Evolutionary conservation across 2,888 invertebrate species (phyloP).

Genomic region (Uloborus plumipes): DNA sequence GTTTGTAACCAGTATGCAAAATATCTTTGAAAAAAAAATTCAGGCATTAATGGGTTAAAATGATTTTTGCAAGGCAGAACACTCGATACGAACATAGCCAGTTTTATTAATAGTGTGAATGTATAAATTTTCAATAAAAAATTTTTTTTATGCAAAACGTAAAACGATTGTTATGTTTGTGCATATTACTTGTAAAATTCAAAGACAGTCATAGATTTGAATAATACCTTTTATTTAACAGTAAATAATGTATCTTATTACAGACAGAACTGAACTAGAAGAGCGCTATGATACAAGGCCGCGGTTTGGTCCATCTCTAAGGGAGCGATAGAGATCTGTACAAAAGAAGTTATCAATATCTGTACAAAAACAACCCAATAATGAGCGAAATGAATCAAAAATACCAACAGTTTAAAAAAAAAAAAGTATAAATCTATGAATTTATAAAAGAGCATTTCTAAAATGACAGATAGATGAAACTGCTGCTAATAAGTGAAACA

Average conservation of each 20-base stretch:
- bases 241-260: constrained; percentile 57
- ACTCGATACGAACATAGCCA: neutral
- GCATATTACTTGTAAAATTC: neutral
- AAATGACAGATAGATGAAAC: too few species aligned
- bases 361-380: constrained; percentile 54
- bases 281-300: constrained; percentile 48
- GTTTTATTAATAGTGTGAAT: too few species aligned
- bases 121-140: too few species aligned
- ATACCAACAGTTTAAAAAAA: constrained; percentile 1
- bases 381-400: constrained; percentile 19
- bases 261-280: constrained; percentile 45
- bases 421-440: too few species aligned
- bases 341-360: constrained; percentile 10
- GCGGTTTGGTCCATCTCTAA: constrained; percentile 27
- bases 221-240: constrained; percentile 60
- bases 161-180: neutral
- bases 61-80: neutral
- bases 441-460: too few species aligned
- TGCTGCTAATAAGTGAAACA: too few species aligned
- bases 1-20: too few species aligned
- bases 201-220: constrained; percentile 7
- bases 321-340: constrained; percentile 19
- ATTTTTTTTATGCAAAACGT: neutral
- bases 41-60: neutral
- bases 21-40: too few species aligned